phyloP scores from a whole-genome alignment of 2,888 invertebrate genomes.

The Drosophila colorata region DNA sequence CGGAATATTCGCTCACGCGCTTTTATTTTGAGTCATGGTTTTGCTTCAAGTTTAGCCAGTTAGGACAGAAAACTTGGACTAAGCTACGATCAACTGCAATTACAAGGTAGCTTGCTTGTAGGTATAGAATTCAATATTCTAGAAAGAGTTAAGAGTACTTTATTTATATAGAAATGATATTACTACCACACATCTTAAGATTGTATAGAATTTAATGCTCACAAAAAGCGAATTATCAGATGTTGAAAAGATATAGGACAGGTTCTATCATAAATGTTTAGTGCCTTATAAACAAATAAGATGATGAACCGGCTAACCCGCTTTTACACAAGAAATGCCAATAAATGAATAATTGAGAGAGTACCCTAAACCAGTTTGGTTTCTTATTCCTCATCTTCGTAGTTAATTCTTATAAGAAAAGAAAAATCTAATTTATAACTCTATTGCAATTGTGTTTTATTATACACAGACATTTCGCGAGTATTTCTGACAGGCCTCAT shows the following conservation, averaged over 20 bases:
- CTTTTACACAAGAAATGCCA: slow-evolving; percentile 35
- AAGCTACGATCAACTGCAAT: too few species aligned
- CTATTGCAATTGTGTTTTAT: slow-evolving; percentile 56
- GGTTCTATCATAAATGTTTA: slow-evolving; percentile 24
- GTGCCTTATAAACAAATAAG: background rate
- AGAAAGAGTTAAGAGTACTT: too few species aligned
- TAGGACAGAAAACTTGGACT: too few species aligned
- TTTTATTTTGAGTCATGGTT: background rate
- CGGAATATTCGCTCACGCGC: background rate
- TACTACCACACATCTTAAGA: too few species aligned
- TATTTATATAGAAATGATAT: too few species aligned
- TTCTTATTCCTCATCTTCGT: background rate
- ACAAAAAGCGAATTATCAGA: too few species aligned
- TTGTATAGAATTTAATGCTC: too few species aligned
- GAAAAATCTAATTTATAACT: slow-evolving; percentile 58
- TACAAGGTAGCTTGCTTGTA: too few species aligned
- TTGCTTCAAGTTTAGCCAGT: too few species aligned
- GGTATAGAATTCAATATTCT: too few species aligned
- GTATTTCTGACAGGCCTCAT: slow-evolving; percentile 59
- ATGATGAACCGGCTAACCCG: slow-evolving; percentile 39
- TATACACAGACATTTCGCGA: slow-evolving; percentile 8
- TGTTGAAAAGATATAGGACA: slow-evolving; percentile 21
- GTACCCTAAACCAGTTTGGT: slow-evolving; percentile 55
- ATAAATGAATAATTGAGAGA: slow-evolving; percentile 40
- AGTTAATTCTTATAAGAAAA: slow-evolving; percentile 6